These are phyloP conservation scores for Nicator chloris DNA, from an alignment of 2,113 vertebrate genomes.

Conservation along the genomic window DNA sequence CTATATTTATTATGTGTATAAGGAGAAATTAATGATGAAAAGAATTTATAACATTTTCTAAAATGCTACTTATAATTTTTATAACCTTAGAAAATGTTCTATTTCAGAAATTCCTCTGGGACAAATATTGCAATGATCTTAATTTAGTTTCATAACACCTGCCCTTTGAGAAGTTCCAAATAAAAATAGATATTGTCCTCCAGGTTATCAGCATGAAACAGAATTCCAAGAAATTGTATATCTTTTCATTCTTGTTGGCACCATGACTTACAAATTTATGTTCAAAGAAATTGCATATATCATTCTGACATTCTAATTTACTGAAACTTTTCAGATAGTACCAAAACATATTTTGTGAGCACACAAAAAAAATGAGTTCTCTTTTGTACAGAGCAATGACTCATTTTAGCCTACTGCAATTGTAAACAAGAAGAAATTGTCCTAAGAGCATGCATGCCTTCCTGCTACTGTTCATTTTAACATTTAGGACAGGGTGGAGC, in stretches of 20 bases:
- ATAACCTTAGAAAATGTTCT: conserved; percentile 16
- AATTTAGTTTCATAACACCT: conserved; percentile 15
- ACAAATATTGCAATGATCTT: background rate
- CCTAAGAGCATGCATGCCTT: conserved; percentile 19
- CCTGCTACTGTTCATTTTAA: conserved; percentile 35
- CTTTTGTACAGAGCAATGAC: background rate
- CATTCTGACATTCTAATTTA: background rate
- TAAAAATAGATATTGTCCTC: conserved; percentile 22
- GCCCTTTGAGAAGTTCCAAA: conserved; percentile 28
- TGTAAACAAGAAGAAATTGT: conserved; percentile 61
- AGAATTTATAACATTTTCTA: conserved; percentile 32
- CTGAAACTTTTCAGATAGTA: conserved; percentile 1
- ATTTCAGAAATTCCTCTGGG: conserved; percentile 44
- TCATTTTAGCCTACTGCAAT: conserved; percentile 37
- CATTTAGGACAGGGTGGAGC: conserved; percentile 31
- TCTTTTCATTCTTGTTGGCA: background rate
- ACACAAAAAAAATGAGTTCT: background rate
- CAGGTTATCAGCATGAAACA: background rate
- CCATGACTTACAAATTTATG: background rate
- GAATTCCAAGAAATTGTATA: background rate
- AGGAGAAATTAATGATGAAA: background rate
- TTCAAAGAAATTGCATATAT: background rate
- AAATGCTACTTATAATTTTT: conserved; percentile 30
- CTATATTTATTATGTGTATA: background rate
- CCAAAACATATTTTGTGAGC: conserved; percentile 10